These are phyloP conservation scores for Cydia strobilella DNA, from an alignment of 1,140 invertebrate genomes.

Conservation along the genomic window DNA sequence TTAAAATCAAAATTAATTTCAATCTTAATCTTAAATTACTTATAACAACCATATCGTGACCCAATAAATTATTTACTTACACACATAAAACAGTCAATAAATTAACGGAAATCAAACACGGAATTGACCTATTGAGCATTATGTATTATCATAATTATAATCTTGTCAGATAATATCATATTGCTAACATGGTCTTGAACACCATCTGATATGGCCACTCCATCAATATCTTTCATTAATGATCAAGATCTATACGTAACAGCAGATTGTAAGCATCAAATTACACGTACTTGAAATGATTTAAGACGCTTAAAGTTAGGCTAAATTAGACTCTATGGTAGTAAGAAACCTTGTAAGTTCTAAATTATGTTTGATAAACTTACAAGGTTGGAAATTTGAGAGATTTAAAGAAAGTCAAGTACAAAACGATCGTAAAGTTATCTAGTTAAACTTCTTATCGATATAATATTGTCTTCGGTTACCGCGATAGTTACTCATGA, in stretches of 20 bases:
- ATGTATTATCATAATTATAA: neutral
- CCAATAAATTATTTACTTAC: neutral
- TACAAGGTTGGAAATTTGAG: neutral
- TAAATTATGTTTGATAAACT: neutral
- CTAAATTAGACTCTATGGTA: neutral
- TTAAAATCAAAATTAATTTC: no score
- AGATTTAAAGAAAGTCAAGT: neutral
- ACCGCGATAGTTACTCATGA: no score
- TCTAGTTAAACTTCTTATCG: no score
- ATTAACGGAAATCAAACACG: neutral
- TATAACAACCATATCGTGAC: neutral
- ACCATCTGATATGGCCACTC: neutral
- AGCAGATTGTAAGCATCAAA: neutral
- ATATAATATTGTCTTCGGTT: no score
- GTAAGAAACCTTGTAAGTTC: neutral
- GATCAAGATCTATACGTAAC: slow-evolving; percentile 9
- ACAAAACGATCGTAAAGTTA: neutral
- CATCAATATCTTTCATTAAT: slow-evolving; percentile 27
- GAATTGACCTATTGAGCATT: neutral
- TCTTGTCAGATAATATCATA: neutral
- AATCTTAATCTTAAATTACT: no score
- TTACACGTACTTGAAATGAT: neutral
- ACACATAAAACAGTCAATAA: neutral
- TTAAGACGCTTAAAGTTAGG: neutral
- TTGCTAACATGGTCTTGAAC: slow-evolving; percentile 1